A percentile compares a stretch with the other conserved stretches of the same genome.
These are phyloP conservation scores for Anser cygnoides DNA, from an alignment of 2,113 vertebrate genomes.

Conservation along the genomic window DNA sequence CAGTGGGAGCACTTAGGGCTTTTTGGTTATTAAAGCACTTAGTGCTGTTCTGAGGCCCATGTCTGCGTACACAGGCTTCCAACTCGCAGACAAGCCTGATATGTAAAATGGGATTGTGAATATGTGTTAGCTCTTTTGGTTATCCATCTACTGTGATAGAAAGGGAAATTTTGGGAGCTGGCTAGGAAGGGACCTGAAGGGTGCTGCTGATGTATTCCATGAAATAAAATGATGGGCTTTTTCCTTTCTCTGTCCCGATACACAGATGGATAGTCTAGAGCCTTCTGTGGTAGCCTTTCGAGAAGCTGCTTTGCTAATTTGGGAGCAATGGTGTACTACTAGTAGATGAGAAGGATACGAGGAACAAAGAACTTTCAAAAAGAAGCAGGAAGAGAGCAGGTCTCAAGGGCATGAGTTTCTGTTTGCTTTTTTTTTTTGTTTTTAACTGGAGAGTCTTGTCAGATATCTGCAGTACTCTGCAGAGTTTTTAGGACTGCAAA, in stretches of 20 bases:
- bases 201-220: background rate
- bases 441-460: background rate
- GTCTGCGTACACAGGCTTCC: background rate
- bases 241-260: background rate
- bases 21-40: background rate
- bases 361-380: background rate
- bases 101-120: background rate
- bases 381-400: background rate
- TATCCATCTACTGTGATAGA: background rate
- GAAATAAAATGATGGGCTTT: background rate
- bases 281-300: background rate
- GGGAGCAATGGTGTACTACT: background rate
- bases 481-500: conserved; percentile 5
- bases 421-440: background rate
- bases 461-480: background rate
- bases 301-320: background rate
- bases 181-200: background rate
- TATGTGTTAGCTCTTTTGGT: background rate
- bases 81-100: background rate
- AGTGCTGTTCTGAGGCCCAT: background rate
- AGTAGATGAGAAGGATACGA: background rate
- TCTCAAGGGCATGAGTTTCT: background rate
- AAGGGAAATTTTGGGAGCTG: background rate
- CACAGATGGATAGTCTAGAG: background rate
- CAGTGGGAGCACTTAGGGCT: background rate